These are phyloP conservation scores for Benthosema pterotum DNA, from an alignment of 2,797 vertebrate species.

Conservation along the genomic window DNA sequence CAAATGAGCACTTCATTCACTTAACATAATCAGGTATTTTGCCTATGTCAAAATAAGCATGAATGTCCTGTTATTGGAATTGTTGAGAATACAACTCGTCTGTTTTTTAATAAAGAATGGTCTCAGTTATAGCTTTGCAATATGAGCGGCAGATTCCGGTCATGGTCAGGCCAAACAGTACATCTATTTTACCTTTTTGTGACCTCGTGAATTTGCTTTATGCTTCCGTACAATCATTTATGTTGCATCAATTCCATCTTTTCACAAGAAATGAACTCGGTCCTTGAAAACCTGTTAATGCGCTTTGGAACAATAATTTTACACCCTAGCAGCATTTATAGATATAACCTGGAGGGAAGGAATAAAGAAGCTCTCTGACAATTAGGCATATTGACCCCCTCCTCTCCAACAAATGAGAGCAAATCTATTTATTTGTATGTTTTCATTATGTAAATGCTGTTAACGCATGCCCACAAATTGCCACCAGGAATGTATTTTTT, in stretches of 20 bases:
- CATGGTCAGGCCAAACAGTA: no score
- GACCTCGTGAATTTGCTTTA: no score
- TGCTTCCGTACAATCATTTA: no score
- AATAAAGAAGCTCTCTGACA: slow-evolving; percentile 90
- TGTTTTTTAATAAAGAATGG: slow-evolving; percentile 1
- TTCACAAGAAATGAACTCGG: slow-evolving; percentile 13
- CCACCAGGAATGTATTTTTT: slow-evolving; percentile 99
- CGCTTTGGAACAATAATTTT: slow-evolving; percentile 49
- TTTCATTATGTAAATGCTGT: slow-evolving; percentile 99
- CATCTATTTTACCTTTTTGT: no score
- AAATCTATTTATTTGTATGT: slow-evolving; percentile 99
- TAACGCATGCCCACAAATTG: slow-evolving; percentile 99
- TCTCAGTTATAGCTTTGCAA: not conserved
- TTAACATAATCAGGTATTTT: slow-evolving; percentile 61
- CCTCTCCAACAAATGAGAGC: slow-evolving; percentile 96
- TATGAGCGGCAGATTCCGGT: no score
- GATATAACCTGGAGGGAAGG: slow-evolving; percentile 96
- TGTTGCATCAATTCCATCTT: slow-evolving; percentile 4
- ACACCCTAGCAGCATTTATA: slow-evolving; percentile 72
- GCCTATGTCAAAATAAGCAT: slow-evolving; percentile 43
- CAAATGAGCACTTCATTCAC: slow-evolving; percentile 72
- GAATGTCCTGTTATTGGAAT: slow-evolving; percentile 20
- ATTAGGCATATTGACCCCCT: slow-evolving; percentile 93
- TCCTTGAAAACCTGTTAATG: slow-evolving; percentile 34
- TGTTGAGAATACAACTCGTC: not conserved